Evolutionary conservation across 2,113 vertebrate species (phyloP).

Genomic region (Kryptolebias marmoratus): DNA sequence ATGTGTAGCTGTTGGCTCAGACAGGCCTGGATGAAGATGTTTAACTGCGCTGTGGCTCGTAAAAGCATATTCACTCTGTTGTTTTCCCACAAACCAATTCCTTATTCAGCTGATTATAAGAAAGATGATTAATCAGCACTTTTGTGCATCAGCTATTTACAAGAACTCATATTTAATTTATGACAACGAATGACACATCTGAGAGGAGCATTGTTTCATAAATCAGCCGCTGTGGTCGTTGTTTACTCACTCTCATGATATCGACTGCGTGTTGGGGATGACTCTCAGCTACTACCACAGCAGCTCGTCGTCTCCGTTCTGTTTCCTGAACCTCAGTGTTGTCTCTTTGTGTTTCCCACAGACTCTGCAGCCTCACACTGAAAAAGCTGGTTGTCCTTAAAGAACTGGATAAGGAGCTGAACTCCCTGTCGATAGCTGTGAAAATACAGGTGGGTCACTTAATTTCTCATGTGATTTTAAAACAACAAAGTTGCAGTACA

Average conservation of each 20-base stretch:
- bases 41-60: slow-evolving; percentile 1
- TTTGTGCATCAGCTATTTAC: slow-evolving; percentile 3
- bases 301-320: too few species aligned
- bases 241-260: neutral
- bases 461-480: slow-evolving; percentile 15
- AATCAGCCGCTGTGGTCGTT: neutral
- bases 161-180: slow-evolving; percentile 7
- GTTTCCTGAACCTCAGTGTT: neutral
- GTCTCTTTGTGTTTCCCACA: slow-evolving; percentile 51
- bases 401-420: slow-evolving; percentile 91
- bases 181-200: neutral
- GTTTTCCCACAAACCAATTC: slow-evolving; percentile 8
- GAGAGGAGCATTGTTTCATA: neutral
- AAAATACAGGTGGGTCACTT: slow-evolving; percentile 81
- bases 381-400: slow-evolving; percentile 83
- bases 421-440: slow-evolving; percentile 80
- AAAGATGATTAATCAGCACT: slow-evolving; percentile 10
- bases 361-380: slow-evolving; percentile 89
- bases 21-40: too few species aligned
- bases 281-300: too few species aligned
- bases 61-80: slow-evolving; percentile 25
- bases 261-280: too few species aligned
- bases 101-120: slow-evolving; percentile 30
- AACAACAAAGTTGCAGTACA: slow-evolving; percentile 15
- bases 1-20: too few species aligned